Evolutionary conservation across 2,113 vertebrate genomes (phyloP).

Genomic region (Psephotus haematonotus): DNA sequence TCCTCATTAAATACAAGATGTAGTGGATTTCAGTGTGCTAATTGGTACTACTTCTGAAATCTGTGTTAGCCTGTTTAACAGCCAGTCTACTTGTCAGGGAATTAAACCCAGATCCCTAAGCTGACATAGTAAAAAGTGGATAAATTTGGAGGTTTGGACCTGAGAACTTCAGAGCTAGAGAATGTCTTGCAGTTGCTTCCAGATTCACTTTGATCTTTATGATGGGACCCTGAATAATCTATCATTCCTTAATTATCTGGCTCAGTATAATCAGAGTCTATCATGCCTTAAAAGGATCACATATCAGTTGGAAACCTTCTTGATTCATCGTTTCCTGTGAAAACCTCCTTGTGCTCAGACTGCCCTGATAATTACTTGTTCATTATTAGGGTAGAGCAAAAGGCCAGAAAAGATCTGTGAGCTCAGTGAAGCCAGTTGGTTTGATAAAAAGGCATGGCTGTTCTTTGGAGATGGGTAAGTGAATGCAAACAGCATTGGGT

Average conservation of each 20-base stretch:
- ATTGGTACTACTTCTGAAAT: not conserved
- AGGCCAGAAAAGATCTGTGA: not conserved
- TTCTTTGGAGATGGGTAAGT: not conserved
- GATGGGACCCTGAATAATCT: not conserved
- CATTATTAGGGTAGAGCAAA: not conserved
- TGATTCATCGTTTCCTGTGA: not conserved
- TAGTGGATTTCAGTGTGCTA: not conserved
- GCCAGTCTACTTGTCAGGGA: not conserved
- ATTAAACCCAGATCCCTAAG: not conserved
- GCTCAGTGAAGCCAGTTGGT: not conserved
- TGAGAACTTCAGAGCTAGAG: not conserved
- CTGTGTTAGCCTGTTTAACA: not conserved
- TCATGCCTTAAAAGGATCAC: not conserved
- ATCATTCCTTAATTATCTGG: not conserved
- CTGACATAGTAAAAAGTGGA: not conserved
- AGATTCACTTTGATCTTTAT: not conserved
- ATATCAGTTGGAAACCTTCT: not conserved
- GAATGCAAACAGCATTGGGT: not conserved
- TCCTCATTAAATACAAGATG: not conserved
- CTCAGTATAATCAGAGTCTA: not conserved
- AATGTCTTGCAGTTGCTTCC: not conserved
- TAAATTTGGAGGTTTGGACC: not conserved
- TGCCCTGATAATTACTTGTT: not conserved
- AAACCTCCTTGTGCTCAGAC: not conserved
- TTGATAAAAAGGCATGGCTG: not conserved